Evolutionary conservation across 1,140 invertebrate genomes (phyloP).

Genomic region (Xylocopa sonorina): DNA sequence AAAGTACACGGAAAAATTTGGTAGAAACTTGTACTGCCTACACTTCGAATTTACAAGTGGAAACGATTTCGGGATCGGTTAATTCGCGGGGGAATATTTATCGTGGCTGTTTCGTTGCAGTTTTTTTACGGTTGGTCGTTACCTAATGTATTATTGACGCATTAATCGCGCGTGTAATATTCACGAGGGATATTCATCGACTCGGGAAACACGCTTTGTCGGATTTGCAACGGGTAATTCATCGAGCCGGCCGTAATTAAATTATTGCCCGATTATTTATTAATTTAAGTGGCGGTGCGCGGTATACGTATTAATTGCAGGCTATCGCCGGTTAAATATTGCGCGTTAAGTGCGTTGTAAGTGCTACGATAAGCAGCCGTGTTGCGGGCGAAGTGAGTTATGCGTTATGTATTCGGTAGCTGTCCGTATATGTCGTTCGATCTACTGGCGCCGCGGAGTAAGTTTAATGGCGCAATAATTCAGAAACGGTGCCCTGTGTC

Average conservation of each 20-base stretch:
- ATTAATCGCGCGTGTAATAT: neutral
- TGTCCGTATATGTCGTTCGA: conserved; percentile 17
- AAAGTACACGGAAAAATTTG: neutral
- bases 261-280: conserved; percentile 36
- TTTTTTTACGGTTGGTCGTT: neutral
- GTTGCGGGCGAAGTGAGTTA: conserved; percentile 22
- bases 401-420: conserved; percentile 25
- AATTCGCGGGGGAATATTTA: neutral
- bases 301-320: conserved; percentile 30
- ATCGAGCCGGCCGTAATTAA: conserved; percentile 2
- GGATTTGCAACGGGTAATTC: neutral
- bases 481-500: neutral
- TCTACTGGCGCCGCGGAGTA: neutral
- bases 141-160: neutral
- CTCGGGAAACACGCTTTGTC: conserved; percentile 1
- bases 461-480: conserved; percentile 21
- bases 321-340: conserved; percentile 16
- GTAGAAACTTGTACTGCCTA: neutral
- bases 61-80: neutral
- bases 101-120: neutral
- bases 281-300: neutral
- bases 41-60: neutral
- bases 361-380: conserved; percentile 29
- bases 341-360: conserved; percentile 29
- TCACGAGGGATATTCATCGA: neutral